A percentile compares a stretch with the other conserved stretches of the same genome.
Conservation (phyloP, 2,797 vertebrate species). For the Cossypha niveicapilla region DNA sequence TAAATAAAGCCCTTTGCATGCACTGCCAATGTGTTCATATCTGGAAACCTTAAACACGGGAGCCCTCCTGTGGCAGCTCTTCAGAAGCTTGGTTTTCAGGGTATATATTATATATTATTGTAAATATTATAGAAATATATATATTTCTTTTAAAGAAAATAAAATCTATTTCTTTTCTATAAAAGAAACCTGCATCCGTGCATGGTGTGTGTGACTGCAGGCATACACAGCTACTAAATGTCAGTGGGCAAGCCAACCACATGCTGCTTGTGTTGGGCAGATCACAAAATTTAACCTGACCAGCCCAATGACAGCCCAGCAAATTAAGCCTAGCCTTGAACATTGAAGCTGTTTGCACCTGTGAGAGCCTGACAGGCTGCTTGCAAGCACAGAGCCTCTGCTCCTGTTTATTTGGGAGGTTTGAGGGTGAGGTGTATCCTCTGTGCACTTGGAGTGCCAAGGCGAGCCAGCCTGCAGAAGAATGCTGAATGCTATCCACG, state of each 20-base stretch:
- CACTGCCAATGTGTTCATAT: fast-evolving
- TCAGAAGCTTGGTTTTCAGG: background rate
- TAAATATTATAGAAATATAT: too few relatives aligned
- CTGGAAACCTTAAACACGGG: conserved; percentile 43
- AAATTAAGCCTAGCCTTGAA: background rate
- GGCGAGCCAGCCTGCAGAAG: background rate
- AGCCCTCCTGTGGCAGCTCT: conserved; percentile 66
- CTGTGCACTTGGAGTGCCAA: fast-evolving
- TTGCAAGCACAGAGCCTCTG: background rate
- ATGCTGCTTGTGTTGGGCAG: background rate
- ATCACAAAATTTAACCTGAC: background rate
- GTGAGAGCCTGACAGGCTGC: background rate
- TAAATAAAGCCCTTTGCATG: background rate
- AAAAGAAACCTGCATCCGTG: background rate
- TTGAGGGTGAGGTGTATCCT: background rate
- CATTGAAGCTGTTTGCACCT: background rate
- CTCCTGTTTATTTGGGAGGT: background rate
- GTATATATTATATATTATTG: too few relatives aligned
- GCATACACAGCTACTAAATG: background rate
- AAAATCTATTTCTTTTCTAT: too few relatives aligned
- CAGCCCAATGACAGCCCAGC: background rate
- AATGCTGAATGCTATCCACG: background rate
- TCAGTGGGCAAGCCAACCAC: background rate
- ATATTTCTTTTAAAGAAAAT: too few relatives aligned
- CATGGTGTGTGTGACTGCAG: fast-evolving